phyloP scores from a whole-genome alignment of 2,113 vertebrate species.

The Lepus europaeus region DNA sequence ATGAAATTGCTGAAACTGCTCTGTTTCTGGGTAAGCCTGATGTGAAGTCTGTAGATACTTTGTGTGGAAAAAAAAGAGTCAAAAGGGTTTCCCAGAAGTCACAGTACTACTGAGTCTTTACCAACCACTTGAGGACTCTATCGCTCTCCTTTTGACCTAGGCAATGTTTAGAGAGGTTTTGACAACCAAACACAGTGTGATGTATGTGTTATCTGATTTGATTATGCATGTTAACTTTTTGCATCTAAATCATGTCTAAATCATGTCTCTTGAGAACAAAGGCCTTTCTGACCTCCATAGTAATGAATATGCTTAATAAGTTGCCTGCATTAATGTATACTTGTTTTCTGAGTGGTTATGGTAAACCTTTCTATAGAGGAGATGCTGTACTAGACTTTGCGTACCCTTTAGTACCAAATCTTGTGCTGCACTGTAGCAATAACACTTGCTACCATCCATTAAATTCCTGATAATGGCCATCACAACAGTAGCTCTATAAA shows the following conservation, averaged over 20 bases:
- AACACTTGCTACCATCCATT: not conserved
- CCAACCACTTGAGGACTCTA: not conserved
- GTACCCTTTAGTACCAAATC: not conserved
- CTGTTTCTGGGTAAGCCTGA: not conserved
- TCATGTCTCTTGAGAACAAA: not conserved
- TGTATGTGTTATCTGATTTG: not conserved
- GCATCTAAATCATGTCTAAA: not conserved
- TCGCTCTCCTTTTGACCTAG: not conserved
- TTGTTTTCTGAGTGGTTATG: not conserved
- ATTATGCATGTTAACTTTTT: not conserved
- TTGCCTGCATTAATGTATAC: not conserved
- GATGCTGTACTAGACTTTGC: not conserved
- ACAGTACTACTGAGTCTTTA: too few species aligned
- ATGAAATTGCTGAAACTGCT: not conserved
- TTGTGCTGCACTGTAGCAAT: not conserved
- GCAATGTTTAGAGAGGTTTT: not conserved
- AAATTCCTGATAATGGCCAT: not conserved
- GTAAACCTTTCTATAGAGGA: not conserved
- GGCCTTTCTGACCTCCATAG: not conserved
- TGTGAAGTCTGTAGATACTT: not conserved
- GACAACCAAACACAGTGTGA: not conserved
- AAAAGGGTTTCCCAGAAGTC: not conserved
- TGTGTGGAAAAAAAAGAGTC: not conserved
- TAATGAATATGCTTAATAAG: not conserved
- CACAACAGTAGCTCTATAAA: not conserved